Conservation (phyloP, 2,113 vertebrate species). For the Boulengeromyrus knoepffleri region DNA sequence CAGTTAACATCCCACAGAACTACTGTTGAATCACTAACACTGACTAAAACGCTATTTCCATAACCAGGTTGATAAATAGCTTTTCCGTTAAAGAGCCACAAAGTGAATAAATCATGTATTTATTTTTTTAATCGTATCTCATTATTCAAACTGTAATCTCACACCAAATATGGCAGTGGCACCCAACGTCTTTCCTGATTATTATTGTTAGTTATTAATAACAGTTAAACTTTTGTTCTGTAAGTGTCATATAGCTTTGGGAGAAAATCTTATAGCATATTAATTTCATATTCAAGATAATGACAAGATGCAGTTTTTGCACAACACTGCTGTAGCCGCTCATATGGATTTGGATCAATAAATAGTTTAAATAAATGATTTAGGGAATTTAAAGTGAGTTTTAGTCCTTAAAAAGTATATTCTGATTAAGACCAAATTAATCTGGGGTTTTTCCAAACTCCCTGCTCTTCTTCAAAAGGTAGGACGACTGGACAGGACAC, state of each 20-base stretch:
- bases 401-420: background rate
- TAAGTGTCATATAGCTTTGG: background rate
- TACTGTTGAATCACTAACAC: background rate
- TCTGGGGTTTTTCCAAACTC: background rate
- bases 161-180: background rate
- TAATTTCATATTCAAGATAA: background rate
- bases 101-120: background rate
- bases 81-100: background rate
- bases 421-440: background rate
- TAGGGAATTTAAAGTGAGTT: background rate
- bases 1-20: background rate
- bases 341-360: background rate
- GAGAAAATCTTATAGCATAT: background rate
- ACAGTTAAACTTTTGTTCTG: background rate
- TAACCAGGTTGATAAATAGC: background rate
- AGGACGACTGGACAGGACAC: slow-evolving; percentile 30
- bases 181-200: background rate
- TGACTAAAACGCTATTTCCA: background rate
- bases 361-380: background rate
- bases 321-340: background rate
- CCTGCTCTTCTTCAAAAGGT: background rate
- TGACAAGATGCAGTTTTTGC: background rate
- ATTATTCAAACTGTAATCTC: background rate
- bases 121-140: background rate
- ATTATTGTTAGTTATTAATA: background rate